Evolutionary conservation across 2,797 vertebrate genomes (phyloP).

Genomic region (Gallinago nigripennis): DNA sequence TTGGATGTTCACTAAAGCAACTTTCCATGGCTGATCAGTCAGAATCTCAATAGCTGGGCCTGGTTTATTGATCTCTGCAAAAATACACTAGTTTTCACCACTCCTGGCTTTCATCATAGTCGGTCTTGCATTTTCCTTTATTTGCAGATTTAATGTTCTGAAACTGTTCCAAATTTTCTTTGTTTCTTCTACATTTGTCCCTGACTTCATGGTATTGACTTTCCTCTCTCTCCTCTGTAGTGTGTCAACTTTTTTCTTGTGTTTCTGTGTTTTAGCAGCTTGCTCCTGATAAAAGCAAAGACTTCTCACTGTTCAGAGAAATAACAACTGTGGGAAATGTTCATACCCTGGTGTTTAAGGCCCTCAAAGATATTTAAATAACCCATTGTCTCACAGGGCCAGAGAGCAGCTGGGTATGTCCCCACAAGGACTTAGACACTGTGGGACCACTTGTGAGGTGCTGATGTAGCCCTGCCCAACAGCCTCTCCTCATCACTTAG

Average conservation of each 20-base stretch:
- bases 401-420: background rate
- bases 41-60: background rate
- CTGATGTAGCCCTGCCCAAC: background rate
- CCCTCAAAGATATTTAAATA: background rate
- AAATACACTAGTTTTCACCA: background rate
- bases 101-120: background rate
- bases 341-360: background rate
- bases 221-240: background rate
- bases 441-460: background rate
- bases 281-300: background rate
- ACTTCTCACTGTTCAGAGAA: background rate
- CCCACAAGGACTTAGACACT: too few relatives aligned
- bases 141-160: background rate
- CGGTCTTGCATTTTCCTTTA: background rate
- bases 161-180: background rate
- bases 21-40: background rate
- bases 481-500: background rate
- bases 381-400: background rate
- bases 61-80: background rate
- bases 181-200: background rate
- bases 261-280: background rate
- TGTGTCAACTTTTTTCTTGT: background rate
- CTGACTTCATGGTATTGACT: background rate
- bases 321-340: background rate
- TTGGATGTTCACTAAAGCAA: background rate